Evolutionary conservation across 2,888 invertebrate species (phyloP).

Genomic region (Sclerodermus sp.): DNA sequence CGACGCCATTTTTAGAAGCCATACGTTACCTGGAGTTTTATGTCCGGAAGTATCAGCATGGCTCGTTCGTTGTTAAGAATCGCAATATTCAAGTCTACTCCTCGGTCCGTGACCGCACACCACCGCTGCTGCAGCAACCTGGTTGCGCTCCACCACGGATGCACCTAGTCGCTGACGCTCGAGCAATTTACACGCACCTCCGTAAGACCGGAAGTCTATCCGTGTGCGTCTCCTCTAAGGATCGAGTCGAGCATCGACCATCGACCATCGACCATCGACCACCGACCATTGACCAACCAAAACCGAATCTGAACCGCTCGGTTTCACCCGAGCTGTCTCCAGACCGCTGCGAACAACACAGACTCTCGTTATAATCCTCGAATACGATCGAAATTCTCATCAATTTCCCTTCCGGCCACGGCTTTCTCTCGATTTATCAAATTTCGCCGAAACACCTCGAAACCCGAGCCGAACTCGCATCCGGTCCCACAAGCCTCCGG

Average conservation of each 20-base stretch:
- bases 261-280: too few species aligned
- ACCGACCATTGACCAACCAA: not conserved
- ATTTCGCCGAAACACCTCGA: too few species aligned
- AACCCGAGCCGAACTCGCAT: too few species aligned
- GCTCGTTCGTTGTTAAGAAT: conserved; percentile 10
- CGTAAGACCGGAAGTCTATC: conserved; percentile 3
- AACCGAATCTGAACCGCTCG: not conserved
- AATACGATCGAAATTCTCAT: too few species aligned
- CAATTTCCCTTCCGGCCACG: too few species aligned
- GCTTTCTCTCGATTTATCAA: too few species aligned
- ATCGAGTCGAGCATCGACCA: not conserved
- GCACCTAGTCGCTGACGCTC: not conserved
- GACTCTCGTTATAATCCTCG: too few species aligned
- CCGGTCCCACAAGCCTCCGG: too few species aligned
- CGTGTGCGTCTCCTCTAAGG: too few species aligned
- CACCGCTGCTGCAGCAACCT: not conserved
- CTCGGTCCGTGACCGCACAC: conserved; percentile 1
- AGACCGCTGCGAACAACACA: too few species aligned
- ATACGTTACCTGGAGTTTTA: conserved; percentile 51
- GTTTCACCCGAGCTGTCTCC: not conserved
- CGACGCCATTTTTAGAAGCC: too few species aligned
- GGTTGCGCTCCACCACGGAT: not conserved
- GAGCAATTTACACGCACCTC: conserved; percentile 5
- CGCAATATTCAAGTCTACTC: conserved; percentile 5
- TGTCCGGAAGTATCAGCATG: conserved; percentile 55